These are phyloP conservation scores for Holocentrus rufus DNA, from an alignment of 2,797 vertebrate genomes.

Conservation along the genomic window DNA sequence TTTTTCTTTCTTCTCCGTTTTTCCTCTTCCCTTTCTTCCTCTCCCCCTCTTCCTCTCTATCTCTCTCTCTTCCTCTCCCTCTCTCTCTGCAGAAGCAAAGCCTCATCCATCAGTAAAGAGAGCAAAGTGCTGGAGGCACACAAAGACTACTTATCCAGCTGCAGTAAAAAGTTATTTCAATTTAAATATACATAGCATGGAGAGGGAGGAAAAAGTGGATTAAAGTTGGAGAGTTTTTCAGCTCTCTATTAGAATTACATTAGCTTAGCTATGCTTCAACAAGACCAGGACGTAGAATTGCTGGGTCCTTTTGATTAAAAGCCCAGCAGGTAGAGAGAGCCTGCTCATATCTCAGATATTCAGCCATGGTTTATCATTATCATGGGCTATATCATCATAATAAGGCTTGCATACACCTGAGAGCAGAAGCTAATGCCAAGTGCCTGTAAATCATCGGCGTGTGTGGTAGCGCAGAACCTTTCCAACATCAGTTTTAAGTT, in stretches of 20 bases:
- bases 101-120: conserved; percentile 83
- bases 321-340: conserved; percentile 69
- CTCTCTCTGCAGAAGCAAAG: conserved; percentile 66
- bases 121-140: conserved; percentile 86
- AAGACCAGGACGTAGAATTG: conserved; percentile 67
- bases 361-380: conserved; percentile 74
- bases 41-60: background rate
- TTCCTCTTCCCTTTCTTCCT: conserved; percentile 32
- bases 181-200: conserved; percentile 91
- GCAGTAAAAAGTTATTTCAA: conserved; percentile 88
- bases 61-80: conserved; percentile 10
- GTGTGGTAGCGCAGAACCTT: conserved; percentile 44
- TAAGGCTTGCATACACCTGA: conserved; percentile 67
- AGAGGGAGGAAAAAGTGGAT: conserved; percentile 80
- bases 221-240: conserved; percentile 75
- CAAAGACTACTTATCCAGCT: conserved; percentile 85
- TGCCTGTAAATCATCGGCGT: conserved; percentile 61
- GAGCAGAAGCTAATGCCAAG: conserved; percentile 51
- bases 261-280: conserved; percentile 77
- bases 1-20: conserved; percentile 46
- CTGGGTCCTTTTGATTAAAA: conserved; percentile 76
- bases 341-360: conserved; percentile 68
- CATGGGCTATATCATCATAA: conserved; percentile 71
- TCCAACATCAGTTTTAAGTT: conserved; percentile 32
- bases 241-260: conserved; percentile 80